These are phyloP conservation scores for Amphiduros pacificus DNA, from an alignment of 2,888 invertebrate species.

Conservation along the genomic window DNA sequence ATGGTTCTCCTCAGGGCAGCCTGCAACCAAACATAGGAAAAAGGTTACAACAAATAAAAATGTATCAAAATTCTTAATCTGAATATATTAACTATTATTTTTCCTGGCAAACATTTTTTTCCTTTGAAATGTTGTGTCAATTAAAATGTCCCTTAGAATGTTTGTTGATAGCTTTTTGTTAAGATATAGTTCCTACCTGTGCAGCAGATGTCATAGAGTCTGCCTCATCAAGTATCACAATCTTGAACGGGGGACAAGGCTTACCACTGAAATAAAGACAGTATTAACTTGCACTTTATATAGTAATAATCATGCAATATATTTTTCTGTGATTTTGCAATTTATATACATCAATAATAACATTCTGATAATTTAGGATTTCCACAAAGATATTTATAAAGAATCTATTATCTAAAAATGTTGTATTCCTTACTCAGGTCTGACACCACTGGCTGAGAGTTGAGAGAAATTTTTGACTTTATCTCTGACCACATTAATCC, in stretches of 20 bases:
- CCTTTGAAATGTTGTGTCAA: no score
- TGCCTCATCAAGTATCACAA: constrained; percentile 96
- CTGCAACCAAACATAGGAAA: constrained; percentile 33
- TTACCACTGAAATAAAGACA: constrained; percentile 69
- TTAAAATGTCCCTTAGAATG: no score
- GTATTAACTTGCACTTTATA: no score
- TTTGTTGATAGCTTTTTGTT: no score
- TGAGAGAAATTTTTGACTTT: constrained; percentile 97
- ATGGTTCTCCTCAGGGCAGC: constrained; percentile 95
- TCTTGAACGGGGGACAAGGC: constrained; percentile 91
- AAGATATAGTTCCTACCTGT: constrained; percentile 71
- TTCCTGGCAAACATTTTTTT: no score
- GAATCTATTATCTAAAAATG: no score
- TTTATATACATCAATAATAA: neutral
- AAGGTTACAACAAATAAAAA: no score
- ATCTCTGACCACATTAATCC: constrained; percentile 93
- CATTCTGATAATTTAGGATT: neutral
- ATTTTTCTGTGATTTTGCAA: neutral
- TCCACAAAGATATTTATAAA: neutral
- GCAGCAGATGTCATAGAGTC: constrained; percentile 98
- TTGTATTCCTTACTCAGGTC: constrained; percentile 58
- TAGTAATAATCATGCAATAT: no score
- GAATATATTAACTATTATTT: no score
- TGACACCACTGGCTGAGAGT: constrained; percentile 73
- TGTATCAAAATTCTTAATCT: no score